Evolutionary conservation across 2,888 invertebrate genomes (phyloP).

Genomic region (Candidula unifasciata): DNA sequence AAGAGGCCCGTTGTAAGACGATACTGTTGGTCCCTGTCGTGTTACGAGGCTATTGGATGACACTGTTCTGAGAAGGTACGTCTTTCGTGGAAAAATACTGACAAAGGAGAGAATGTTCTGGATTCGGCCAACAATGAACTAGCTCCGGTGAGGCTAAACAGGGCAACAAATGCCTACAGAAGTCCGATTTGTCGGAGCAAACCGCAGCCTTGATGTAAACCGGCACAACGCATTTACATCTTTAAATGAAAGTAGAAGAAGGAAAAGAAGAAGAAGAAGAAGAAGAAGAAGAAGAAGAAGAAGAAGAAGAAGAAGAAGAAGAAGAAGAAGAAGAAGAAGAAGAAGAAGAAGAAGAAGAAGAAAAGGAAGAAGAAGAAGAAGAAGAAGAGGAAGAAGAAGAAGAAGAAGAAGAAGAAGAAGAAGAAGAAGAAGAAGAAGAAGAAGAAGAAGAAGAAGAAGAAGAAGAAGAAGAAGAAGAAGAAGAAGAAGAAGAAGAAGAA

Average conservation of each 20-base stretch:
- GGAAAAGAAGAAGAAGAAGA: constrained; percentile 27
- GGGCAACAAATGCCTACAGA: too few species aligned
- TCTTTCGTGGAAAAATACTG: too few species aligned
- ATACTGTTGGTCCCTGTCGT: too few species aligned
- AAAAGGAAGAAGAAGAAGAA: neutral
- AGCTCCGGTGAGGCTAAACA: too few species aligned
- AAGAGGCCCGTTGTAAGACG: too few species aligned
- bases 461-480: constrained; percentile 13
- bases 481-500: neutral
- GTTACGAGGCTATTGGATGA: too few species aligned
- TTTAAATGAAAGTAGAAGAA: neutral
- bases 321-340: neutral
- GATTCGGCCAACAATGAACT: too few species aligned
- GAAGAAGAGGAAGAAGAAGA: constrained; percentile 7
- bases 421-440: constrained; percentile 19
- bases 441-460: constrained; percentile 9
- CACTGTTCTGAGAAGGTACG: too few species aligned
- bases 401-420: constrained; percentile 2
- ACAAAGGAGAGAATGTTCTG: too few species aligned
- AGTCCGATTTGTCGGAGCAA: too few species aligned
- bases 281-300: constrained; percentile 7
- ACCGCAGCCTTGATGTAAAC: too few species aligned
- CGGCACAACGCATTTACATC: too few species aligned
- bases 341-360: constrained; percentile 7
- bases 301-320: neutral